These are phyloP conservation scores for Macrostomum cliftonense DNA, from an alignment of 2,888 invertebrate species.

Conservation along the genomic window DNA sequence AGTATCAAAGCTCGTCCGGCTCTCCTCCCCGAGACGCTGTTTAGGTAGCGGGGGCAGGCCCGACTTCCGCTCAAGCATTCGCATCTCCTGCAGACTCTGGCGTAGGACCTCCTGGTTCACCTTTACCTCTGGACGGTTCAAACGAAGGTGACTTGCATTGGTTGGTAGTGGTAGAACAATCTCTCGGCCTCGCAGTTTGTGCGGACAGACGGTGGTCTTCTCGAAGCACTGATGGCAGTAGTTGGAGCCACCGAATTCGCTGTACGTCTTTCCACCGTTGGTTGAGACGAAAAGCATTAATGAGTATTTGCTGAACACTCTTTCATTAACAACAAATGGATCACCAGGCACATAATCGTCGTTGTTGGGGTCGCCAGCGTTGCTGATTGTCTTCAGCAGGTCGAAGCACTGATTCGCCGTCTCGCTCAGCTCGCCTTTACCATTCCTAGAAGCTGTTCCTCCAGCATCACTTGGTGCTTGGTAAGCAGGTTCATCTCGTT, in stretches of 20 bases:
- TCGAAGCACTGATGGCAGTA: slow-evolving; percentile 33
- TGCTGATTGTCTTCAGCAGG: too few species aligned
- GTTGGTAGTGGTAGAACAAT: slow-evolving; percentile 25
- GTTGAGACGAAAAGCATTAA: slow-evolving; percentile 33
- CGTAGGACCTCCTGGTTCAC: slow-evolving; percentile 25
- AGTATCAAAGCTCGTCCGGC: too few species aligned
- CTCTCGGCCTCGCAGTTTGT: slow-evolving; percentile 28
- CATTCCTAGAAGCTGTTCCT: slow-evolving; percentile 28
- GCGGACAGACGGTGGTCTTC: slow-evolving; percentile 34
- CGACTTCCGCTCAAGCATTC: too few species aligned
- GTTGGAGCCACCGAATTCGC: slow-evolving; percentile 29
- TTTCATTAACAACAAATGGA: slow-evolving; percentile 31
- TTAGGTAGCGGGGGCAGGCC: too few species aligned
- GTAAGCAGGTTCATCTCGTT: slow-evolving; percentile 24
- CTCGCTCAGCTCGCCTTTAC: slow-evolving; percentile 16
- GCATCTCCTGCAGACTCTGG: too few species aligned
- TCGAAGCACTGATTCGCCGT: too few species aligned
- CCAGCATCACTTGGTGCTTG: slow-evolving; percentile 27
- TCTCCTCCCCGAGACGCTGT: too few species aligned
- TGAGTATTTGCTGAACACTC: slow-evolving; percentile 32
- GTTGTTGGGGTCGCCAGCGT: slow-evolving; percentile 2
- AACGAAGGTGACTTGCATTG: slow-evolving; percentile 28
- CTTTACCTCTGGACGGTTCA: slow-evolving; percentile 16
- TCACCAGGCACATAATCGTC: slow-evolving; percentile 21
- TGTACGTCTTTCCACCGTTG: slow-evolving; percentile 27